A percentile compares a stretch with the other conserved stretches of the same genome.
phyloP scores from a whole-genome alignment of 2,113 vertebrate genomes.

The Chrysemys picta region DNA sequence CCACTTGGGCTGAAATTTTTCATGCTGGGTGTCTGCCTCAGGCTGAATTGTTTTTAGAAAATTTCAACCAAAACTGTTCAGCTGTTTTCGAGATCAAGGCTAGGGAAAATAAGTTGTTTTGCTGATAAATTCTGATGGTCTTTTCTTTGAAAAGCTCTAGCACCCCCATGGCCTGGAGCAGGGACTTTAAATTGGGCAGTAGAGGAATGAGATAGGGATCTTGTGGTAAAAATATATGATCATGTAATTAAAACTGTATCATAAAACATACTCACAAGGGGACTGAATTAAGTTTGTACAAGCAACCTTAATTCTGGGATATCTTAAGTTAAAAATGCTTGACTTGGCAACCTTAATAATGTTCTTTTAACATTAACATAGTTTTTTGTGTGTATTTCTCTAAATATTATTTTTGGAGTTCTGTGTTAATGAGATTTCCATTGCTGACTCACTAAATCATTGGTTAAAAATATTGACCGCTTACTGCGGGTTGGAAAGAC shows the following conservation, averaged over 20 bases:
- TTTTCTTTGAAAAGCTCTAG: background rate
- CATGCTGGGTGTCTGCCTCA: fast-evolving
- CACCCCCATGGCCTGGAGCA: background rate
- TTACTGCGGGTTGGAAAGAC: background rate
- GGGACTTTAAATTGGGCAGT: background rate
- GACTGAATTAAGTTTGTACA: background rate
- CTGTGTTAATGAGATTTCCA: background rate
- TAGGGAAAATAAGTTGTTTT: background rate
- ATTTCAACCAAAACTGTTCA: background rate
- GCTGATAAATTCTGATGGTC: background rate
- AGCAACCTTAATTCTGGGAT: background rate
- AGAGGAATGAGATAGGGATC: background rate
- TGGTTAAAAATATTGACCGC: background rate
- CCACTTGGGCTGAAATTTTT: background rate
- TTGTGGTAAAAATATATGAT: background rate
- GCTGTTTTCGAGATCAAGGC: background rate
- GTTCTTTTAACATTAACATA: background rate
- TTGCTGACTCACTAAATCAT: background rate
- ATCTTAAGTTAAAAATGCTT: background rate
- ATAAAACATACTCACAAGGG: background rate
- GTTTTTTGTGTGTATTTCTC: background rate
- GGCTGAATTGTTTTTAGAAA: background rate
- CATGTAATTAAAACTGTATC: background rate
- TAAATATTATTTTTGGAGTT: background rate
- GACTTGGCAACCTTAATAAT: background rate